Evolutionary conservation across 2,113 vertebrate species (phyloP).

Genomic region (Chrysochloris asiatica): DNA sequence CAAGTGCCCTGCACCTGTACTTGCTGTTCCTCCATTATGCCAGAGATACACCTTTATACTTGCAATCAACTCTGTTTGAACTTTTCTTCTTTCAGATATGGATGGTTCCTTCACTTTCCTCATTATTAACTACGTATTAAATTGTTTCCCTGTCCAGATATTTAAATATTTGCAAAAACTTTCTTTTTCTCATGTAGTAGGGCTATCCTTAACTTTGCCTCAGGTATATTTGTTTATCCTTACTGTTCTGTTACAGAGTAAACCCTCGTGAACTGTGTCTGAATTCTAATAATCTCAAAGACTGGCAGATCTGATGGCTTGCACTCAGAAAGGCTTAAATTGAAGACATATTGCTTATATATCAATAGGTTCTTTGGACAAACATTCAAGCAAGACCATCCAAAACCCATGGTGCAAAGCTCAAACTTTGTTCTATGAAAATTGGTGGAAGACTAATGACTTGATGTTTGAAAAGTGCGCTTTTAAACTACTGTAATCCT

Average conservation of each 20-base stretch:
- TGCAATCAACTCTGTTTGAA: background rate
- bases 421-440: background rate
- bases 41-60: background rate
- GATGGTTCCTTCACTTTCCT: background rate
- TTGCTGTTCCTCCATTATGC: background rate
- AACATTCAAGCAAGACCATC: conserved; percentile 14
- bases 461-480: conserved; percentile 28
- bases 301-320: background rate
- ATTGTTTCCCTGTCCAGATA: background rate
- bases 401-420: background rate
- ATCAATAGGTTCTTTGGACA: conserved; percentile 3
- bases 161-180: background rate
- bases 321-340: background rate
- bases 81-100: background rate
- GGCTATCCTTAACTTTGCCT: background rate
- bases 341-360: background rate
- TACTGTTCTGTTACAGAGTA: background rate
- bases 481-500: background rate
- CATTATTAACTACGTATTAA: background rate
- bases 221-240: background rate
- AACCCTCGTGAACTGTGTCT: no score
- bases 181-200: background rate
- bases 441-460: background rate
- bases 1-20: no score
- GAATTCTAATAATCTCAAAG: background rate